phyloP scores from a whole-genome alignment of 2,113 vertebrate species.

The Chloebia gouldiae region DNA sequence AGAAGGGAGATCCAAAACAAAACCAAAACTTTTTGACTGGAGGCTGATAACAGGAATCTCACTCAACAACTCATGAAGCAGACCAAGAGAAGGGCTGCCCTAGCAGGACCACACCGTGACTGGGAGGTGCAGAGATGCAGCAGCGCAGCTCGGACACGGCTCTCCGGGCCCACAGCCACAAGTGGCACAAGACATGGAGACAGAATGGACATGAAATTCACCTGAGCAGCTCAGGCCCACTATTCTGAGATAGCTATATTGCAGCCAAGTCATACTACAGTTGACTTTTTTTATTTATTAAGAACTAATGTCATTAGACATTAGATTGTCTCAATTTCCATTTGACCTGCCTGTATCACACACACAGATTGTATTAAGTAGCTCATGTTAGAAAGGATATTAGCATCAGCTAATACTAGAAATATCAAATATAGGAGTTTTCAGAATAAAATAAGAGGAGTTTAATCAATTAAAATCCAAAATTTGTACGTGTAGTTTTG shows the following conservation, averaged over 20 bases:
- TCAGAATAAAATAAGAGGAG: background rate
- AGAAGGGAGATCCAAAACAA: background rate
- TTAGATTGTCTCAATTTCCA: background rate
- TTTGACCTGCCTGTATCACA: background rate
- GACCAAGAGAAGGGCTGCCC: background rate
- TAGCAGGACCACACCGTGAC: background rate
- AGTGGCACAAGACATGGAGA: background rate
- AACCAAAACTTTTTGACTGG: background rate
- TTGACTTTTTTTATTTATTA: background rate
- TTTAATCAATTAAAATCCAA: background rate
- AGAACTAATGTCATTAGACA: background rate
- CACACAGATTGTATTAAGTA: background rate
- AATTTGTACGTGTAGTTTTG: background rate
- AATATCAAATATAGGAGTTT: background rate
- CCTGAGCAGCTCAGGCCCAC: background rate
- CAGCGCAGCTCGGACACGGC: rapidly evolving
- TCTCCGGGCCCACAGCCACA: background rate
- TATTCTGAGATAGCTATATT: background rate
- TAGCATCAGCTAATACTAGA: background rate
- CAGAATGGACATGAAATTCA: background rate
- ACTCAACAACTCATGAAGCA: background rate
- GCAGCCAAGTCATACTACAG: background rate
- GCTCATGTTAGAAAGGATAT: background rate
- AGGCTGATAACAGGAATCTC: background rate
- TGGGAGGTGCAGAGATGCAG: background rate